phyloP scores from a whole-genome alignment of 2,888 invertebrate genomes.

The Zaprionus bogoriensis region DNA sequence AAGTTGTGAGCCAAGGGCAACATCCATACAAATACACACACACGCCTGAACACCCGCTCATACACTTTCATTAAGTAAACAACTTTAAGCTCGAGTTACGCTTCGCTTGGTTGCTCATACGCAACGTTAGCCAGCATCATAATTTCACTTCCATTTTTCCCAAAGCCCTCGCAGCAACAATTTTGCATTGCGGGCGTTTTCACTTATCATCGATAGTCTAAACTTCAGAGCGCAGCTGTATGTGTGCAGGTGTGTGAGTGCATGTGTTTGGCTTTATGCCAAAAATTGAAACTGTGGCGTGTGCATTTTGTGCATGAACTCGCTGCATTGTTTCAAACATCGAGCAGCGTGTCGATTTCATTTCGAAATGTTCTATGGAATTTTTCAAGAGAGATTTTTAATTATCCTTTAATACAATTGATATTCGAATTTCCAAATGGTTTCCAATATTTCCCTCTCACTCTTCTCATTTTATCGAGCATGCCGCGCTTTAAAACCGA shows the following conservation, averaged over 20 bases:
- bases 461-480: no score
- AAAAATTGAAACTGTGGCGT: constrained; percentile 7
- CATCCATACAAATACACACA: constrained; percentile 3
- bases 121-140: constrained; percentile 45
- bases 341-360: no score
- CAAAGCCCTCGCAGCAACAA: not conserved
- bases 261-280: constrained; percentile 11
- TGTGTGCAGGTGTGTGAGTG: no score
- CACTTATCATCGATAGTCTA: constrained; percentile 46
- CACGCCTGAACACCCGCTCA: not conserved
- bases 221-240: constrained; percentile 11
- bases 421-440: not conserved
- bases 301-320: constrained; percentile 27
- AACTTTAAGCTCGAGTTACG: constrained; percentile 41
- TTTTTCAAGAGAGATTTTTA: not conserved
- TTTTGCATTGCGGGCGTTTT: constrained; percentile 40
- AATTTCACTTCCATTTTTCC: constrained; percentile 32
- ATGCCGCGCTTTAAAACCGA: not conserved
- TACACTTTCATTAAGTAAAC: constrained; percentile 18
- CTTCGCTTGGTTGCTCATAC: constrained; percentile 45
- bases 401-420: not conserved
- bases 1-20: constrained; percentile 41
- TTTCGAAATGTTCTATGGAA: constrained; percentile 4
- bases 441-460: not conserved
- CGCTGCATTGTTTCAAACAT: constrained; percentile 22